Conservation (phyloP, 2,888 invertebrate genomes). For the Agrochola litura region DNA sequence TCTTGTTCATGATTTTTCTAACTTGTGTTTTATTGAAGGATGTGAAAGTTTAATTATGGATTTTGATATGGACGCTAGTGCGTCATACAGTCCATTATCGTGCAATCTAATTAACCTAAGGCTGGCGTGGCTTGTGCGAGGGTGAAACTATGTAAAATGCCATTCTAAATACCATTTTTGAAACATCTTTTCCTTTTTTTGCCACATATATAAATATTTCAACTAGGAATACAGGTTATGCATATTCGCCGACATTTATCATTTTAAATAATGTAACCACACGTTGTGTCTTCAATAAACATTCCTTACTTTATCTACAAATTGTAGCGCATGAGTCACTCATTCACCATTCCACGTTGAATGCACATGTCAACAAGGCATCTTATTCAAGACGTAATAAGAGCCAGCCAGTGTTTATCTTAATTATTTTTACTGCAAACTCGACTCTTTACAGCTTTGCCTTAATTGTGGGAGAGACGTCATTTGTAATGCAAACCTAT, state of each 20-base stretch:
- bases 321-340: constrained; percentile 53
- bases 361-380: constrained; percentile 59
- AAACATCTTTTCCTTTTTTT: background rate
- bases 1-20: constrained; percentile 2
- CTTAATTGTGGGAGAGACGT: constrained; percentile 60
- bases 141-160: no score
- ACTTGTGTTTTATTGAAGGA: background rate
- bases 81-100: background rate
- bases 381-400: constrained; percentile 66
- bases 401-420: constrained; percentile 68
- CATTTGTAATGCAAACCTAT: constrained; percentile 58
- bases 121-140: background rate
- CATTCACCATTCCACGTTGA: constrained; percentile 58
- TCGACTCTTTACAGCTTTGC: constrained; percentile 60
- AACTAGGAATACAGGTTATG: constrained; percentile 11
- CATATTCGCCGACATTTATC: background rate
- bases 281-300: constrained; percentile 37
- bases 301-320: constrained; percentile 53
- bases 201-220: background rate
- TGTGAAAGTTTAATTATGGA: background rate
- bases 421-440: constrained; percentile 67
- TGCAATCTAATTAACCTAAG: background rate
- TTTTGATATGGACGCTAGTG: background rate
- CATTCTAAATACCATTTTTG: background rate
- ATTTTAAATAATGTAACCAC: constrained; percentile 11